Evolutionary conservation across 2,888 invertebrate species (phyloP), one percentile per base, ranked within the genome.

Genomic region (Craniophora ligustri): DNA sequence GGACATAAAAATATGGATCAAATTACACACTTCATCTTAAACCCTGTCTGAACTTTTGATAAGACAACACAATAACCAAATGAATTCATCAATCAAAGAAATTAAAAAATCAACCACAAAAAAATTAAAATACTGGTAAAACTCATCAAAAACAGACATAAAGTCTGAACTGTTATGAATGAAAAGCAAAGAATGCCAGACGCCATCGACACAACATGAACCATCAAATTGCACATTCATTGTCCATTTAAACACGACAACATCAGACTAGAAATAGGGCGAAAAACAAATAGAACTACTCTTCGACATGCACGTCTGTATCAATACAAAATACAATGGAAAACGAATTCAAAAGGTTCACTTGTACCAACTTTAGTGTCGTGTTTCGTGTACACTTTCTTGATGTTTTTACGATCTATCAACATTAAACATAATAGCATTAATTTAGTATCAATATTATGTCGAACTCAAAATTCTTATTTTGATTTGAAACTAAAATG

Each of bases 261-360:
- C n/a, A 35, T 46, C 44, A 19, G 35, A 53, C 62, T 44, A 55
- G 21, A 45, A 62, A 44, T 41, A 45, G 36, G 35, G 45, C 46
- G 45, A 48, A 67, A 45, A 48, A 14, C 55, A 64, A 67, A 64
- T 45, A 62, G 34, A 45, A 38, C 13, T 48, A 32, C 36, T 34
- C 48, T 48, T 51, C 16, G 47, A 40, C 70, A 58, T 50, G 65
- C 64, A 45, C 42, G 26, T 69, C 49, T 58, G 36, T 69, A 15
- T n/a, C 15, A 34, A 67, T 11, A 42, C 31, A 53, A 15, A 23
- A 18, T 39, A 11, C 40, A 6, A 21, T 26, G 39, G 31, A 15
- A 19, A 8, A 8, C 5, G 14, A 14, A 8, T 3, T 6, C 19
- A 13, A 15, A 59, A 58, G 66, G 7, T 16, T 0, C 7, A 39